Percentiles rank a stretch among this genome's conserved stretches.
Conservation (phyloP, 2,797 vertebrate genomes). For the Oryzias sinensis region DNA sequence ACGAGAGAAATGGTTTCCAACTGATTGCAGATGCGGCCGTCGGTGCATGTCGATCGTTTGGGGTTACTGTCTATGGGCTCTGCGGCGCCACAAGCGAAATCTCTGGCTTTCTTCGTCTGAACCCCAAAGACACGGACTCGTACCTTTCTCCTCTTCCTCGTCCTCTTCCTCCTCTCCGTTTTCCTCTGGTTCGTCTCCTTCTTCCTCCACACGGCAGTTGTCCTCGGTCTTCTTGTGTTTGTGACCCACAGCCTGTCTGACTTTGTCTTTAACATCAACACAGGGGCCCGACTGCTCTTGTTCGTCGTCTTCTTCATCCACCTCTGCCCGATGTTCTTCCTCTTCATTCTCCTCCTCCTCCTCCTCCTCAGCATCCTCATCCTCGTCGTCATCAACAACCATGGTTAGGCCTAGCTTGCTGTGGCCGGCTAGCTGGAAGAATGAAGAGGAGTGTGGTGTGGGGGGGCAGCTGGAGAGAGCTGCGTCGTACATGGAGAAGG, state of each 20-base stretch:
- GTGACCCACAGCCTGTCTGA: constrained; percentile 36
- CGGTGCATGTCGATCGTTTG: constrained; percentile 2
- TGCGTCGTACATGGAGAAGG: constrained; percentile 83
- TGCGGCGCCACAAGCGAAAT: constrained; percentile 80
- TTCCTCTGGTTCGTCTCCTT: constrained; percentile 39
- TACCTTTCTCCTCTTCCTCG: constrained; percentile 44
- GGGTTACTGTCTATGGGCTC: constrained; percentile 81
- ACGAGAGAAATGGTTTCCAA: constrained; percentile 27
- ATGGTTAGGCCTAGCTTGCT: constrained; percentile 57
- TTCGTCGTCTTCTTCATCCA: constrained; percentile 46
- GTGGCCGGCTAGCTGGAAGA: constrained; percentile 65
- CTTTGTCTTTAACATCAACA: constrained; percentile 30
- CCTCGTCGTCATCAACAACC: constrained; percentile 45
- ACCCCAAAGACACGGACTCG: constrained; percentile 57
- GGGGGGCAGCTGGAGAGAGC: constrained; percentile 77
- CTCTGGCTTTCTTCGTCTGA: constrained; percentile 81
- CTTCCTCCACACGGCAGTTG: constrained; percentile 38
- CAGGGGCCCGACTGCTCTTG: constrained; percentile 50
- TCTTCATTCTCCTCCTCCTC: constrained; percentile 57
- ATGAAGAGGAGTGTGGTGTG: constrained; percentile 70
- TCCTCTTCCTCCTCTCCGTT: constrained; percentile 45
- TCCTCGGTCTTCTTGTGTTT: constrained; percentile 49
- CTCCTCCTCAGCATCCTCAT: constrained; percentile 54
- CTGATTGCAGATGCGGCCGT: constrained; percentile 33
- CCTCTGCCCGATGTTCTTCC: constrained; percentile 30